Base-by-base conservation (phyloP, 2,797 vertebrate genomes). In the Chelidonichthys spinosus region DNA sequence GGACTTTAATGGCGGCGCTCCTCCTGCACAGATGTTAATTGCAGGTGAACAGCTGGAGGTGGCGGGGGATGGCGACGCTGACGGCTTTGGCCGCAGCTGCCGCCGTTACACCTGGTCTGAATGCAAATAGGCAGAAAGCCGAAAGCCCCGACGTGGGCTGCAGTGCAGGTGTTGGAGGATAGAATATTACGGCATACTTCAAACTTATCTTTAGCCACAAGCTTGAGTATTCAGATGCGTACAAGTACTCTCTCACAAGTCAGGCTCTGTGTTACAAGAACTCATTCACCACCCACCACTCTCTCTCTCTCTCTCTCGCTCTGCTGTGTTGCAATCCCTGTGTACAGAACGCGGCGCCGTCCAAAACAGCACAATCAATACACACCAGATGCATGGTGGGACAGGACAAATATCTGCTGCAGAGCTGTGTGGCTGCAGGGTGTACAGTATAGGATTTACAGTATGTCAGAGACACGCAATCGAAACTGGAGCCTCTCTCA, bases 341-440 rank as follows among this genome's bases (percentile, higher is more conserved):
- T 74, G 62, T 74, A 76, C 76, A 76, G 81, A 82, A 59, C 85
- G 85, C 72, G 59, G 76, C 11, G 54, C 79, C 79, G 85, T 79
- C 86, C 78, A 11, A 76, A 83, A 76, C 77, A 88, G 83, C 69
- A 54, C 71, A 84, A 92, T 93, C 91, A 63, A 91, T 93, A 90
- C 61, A 44, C 50, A 69, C 53, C 78, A 89, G 80, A 87, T 87
- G 73, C 86, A 82, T 54, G 71, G 78, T 71, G 78, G 84, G 81
- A 82, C 11, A 32, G 78, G 77, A 78, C 74, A 74, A 3, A 74
- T 74, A 76, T 75, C 75, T 85, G 77, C 84, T 79, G 87, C 87
- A 90, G 84, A 84, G 82, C 76, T 39, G 50, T 40, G 46, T 70
- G 44, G 73, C 76, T 66, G 72, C 63, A 63, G 58, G 35, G 58